Conservation (phyloP, 2,888 invertebrate genomes). For the Caenorhabditis uteleia region DNA sequence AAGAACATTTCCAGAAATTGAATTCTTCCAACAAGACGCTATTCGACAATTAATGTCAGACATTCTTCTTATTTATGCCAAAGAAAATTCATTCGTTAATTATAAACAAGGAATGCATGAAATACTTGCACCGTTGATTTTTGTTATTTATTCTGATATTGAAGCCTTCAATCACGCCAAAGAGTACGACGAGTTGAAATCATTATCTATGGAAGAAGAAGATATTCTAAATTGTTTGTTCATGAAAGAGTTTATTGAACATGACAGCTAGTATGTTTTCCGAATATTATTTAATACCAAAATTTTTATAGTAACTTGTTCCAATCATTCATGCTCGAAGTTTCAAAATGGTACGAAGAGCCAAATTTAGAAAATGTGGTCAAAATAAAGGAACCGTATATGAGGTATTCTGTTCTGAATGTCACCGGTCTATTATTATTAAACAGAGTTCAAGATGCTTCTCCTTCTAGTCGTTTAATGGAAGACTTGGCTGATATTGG, state of each 20-base stretch:
- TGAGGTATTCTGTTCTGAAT: slow-evolving; percentile 2
- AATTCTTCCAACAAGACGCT: slow-evolving; percentile 79
- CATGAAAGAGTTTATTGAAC: slow-evolving; percentile 77
- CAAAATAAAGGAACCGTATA: slow-evolving; percentile 17
- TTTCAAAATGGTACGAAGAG: slow-evolving; percentile 52
- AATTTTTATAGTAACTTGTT: slow-evolving; percentile 39
- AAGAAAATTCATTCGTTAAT: slow-evolving; percentile 78
- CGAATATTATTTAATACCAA: neutral
- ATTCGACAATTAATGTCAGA: slow-evolving; percentile 80
- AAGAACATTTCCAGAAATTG: slow-evolving; percentile 83
- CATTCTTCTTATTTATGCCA: slow-evolving; percentile 74
- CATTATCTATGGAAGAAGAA: slow-evolving; percentile 40
- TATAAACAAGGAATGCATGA: slow-evolving; percentile 90
- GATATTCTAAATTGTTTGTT: slow-evolving; percentile 76
- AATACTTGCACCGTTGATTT: slow-evolving; percentile 81
- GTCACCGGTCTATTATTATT: neutral
- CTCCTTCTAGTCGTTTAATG: slow-evolving; percentile 47
- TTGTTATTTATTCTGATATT: slow-evolving; percentile 81
- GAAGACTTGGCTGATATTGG: slow-evolving; percentile 69
- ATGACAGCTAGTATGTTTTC: slow-evolving; percentile 80
- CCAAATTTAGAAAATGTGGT: neutral
- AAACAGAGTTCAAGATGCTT: slow-evolving; percentile 40
- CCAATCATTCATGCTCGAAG: slow-evolving; percentile 50
- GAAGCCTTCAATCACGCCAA: slow-evolving; percentile 77
- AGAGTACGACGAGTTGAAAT: slow-evolving; percentile 72